Base-by-base conservation (phyloP, 2,797 vertebrate species). In the Pseudomugil tenellus region DNA sequence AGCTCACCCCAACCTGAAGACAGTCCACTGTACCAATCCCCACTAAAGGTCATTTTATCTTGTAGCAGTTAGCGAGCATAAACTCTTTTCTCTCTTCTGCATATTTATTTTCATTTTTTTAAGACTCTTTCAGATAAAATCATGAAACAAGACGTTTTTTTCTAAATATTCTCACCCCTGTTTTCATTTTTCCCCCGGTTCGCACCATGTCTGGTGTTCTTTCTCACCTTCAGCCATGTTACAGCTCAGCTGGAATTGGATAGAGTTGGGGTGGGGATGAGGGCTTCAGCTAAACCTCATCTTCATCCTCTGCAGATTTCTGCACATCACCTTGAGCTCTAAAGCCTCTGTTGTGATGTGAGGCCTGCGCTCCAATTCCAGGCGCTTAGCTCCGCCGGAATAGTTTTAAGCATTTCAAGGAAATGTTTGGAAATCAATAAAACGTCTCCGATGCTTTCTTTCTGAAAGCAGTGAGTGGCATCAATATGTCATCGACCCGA, bases 11-110 rank as follows among this genome's bases (percentile, higher is more conserved):
- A 0, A 87, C 88, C 87, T 71, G 8, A 31, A 83, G 87, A 58
- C 81, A 76, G 81, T 83, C 80, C 86, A 90, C 85, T 89, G 89
- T 88, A 87, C 80, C 73, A 67, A 83, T 84, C 81, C 84, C 5
- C 55, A 59, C 72, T 74, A 87, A 90, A 92, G 89, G 89, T 91
- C 91, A 79, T 70, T 77, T 53, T 73, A 61, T 56, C 65, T 21
- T 76, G 77, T 46, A 35, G 34, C 39, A 59, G 46, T 56, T n/a
- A 0, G 58, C 48, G 56, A 74, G 62, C 55, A 34, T 3, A 43
- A 26, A 68, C 52, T 25, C 0, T 35, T 12, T 17, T 43, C 48
- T 48, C 48, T 41, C 57, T 41, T 14, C 21, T 72, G 51, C 59
- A 23, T 59, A 1, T 28, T 62, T 76, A 77, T 62, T 78, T 65